phyloP scores from a whole-genome alignment of 2,888 invertebrate species.

The Apodemia duryi region DNA sequence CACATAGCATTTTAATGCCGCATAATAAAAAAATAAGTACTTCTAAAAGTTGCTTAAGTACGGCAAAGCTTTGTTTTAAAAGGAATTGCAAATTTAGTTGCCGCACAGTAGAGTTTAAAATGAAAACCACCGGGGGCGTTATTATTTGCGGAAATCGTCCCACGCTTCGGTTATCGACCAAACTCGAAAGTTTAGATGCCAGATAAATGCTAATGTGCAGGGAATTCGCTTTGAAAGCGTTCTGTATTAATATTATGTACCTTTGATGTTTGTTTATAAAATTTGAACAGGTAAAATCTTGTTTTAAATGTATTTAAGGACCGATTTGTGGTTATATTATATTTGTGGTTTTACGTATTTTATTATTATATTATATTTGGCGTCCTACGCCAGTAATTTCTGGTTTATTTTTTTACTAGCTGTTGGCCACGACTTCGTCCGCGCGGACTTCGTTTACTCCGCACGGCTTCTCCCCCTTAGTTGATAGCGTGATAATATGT shows the following conservation, averaged over 20 bases:
- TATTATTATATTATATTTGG: no score
- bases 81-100: constrained; percentile 3
- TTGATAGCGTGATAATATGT: no score
- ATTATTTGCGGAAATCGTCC: constrained; percentile 13
- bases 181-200: constrained; percentile 9
- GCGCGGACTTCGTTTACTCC: no score
- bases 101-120: not conserved
- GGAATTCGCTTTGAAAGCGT: not conserved
- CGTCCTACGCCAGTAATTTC: no score
- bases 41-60: not conserved
- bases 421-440: no score
- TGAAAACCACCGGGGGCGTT: constrained; percentile 6
- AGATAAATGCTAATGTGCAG: constrained; percentile 13
- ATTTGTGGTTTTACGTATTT: not conserved
- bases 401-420: no score
- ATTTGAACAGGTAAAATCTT: not conserved
- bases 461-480: no score
- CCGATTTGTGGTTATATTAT: not conserved
- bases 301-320: not conserved
- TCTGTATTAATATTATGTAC: constrained; percentile 1
- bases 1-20: not conserved
- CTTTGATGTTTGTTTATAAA: not conserved
- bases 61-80: not conserved
- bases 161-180: constrained; percentile 13
- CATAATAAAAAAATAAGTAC: not conserved